Evolutionary conservation across 1,140 invertebrate species (phyloP), one percentile per base, ranked within the genome.

Genomic region (Teleopsis dalmanni): DNA sequence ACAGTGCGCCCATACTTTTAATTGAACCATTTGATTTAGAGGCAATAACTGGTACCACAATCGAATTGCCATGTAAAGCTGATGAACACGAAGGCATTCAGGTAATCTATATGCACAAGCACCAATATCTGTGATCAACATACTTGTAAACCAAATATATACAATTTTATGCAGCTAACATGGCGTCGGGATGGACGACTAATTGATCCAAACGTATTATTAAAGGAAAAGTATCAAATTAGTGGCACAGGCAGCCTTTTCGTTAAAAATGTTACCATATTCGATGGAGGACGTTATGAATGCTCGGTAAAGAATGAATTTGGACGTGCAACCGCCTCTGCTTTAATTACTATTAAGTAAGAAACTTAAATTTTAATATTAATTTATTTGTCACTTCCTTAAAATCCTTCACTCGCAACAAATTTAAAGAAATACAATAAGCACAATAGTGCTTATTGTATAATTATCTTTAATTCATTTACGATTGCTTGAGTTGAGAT

Each of bases 271-370:
- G 75, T 92, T 1, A 80, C 79, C 3, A 55, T 78, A 16, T 68
- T 74, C 21, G 89, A 94, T 61, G 78, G 80, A 38, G 93, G 92
- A n/a, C 77, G 81, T 13, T 96, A 96, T 71, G 88, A 93, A 72
- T 96, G 93, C 62, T 79, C 81, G 6, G 85, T 89, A 1, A 78
- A 81, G 35, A 95, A 95, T 70, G 78, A 82, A 47, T 78, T 84
- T 59, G 91, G 91, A 2, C 75, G 83, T 48, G 80, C 79, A 29
- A 81, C 80, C 1, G 85, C 83, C 1, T 81, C 82, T 6, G 82
- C 81, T 18, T 74, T 83, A 51, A 77, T 90, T 6, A 84, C 81
- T 35, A 78, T 85, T 67, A 78, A 75, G 65, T 72, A 72, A 67
- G 60, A 33, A 19, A 36, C 3, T 11, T 29, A 6, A 26, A 6